phyloP scores from a whole-genome alignment of 2,888 invertebrate genomes.

The Limnephilus auricula region DNA sequence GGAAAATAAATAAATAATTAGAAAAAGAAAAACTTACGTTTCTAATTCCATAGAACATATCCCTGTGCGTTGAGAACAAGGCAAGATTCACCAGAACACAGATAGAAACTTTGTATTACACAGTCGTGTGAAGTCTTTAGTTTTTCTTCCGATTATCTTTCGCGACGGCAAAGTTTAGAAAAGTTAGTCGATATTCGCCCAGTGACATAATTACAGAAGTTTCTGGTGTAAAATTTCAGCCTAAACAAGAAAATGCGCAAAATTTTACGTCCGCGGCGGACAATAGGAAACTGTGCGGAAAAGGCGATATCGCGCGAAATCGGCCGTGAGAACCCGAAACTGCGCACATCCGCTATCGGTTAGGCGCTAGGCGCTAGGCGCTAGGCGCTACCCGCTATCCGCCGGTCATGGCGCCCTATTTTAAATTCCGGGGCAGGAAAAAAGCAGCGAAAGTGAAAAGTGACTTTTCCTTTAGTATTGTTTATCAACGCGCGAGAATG shows the following conservation, averaged over 20 bases:
- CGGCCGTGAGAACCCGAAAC: slow-evolving; percentile 8
- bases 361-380: background rate
- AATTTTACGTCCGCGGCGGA: background rate
- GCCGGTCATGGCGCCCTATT: slow-evolving; percentile 52
- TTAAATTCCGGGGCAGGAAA: slow-evolving; percentile 32
- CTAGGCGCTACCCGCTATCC: background rate
- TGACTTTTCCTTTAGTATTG: slow-evolving; percentile 29
- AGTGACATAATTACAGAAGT: background rate
- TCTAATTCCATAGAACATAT: slow-evolving; percentile 19
- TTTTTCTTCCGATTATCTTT: background rate
- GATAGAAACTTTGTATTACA: background rate
- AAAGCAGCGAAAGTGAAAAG: slow-evolving; percentile 52
- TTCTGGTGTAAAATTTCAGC: background rate
- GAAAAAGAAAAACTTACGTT: slow-evolving; percentile 10
- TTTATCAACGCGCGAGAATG: slow-evolving; percentile 24
- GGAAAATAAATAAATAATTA: background rate
- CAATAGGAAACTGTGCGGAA: background rate
- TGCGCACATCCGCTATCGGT: slow-evolving; percentile 52
- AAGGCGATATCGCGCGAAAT: slow-evolving; percentile 26
- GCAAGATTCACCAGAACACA: slow-evolving; percentile 35
- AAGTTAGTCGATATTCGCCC: background rate
- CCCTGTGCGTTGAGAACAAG: slow-evolving; percentile 19
- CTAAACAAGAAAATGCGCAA: slow-evolving; percentile 5
- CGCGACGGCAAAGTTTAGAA: slow-evolving; percentile 19
- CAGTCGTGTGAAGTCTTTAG: background rate